Evolutionary conservation across 2,888 invertebrate species (phyloP), one percentile per base, ranked within the genome.

Genomic region (Diabrotica balteata): DNA sequence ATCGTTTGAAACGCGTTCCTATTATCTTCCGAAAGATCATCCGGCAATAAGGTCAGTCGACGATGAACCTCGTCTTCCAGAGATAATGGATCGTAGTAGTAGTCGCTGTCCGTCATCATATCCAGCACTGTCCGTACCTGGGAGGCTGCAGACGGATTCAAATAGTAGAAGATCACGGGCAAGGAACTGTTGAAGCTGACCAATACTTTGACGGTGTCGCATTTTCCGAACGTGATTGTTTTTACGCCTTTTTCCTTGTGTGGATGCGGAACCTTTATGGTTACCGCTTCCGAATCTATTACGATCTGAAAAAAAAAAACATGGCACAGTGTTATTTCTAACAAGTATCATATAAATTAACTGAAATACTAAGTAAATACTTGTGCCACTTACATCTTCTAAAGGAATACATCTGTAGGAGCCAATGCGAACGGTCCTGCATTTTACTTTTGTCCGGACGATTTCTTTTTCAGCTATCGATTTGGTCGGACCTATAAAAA

Each of bases 391-490:
- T 82, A 95, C 91, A 83, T 90, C 89, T 80, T 93, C 91, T 69
- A 87, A 87, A 43, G 94, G 91, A 73, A 90, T 87, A 79, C 91
- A 93, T 85, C 92, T 91, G 81, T 94, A 93, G 11, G 94, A 93
- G 50, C 96, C 96, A 80, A 96, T 91, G 72, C 95, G 87, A 65
- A 96, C 90, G 22, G 93, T 91, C 74, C 93, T 88, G 82, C 95
- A 95, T 68, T 73, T 68, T 22, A 83, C 62, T 51, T 64, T 63
- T 7, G 73, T 69, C 51, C 63, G 73, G 7, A 72, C 46, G 8
- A 58, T 51, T 11, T 70, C 67, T n/a, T 62, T 57, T 43, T 67
- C 61, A 2, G 57, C 47, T 43, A 52, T 63, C 46, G 57, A 58
- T 53, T 59, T 53, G 45, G 58, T 47, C 8, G 64, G 52, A 52